phyloP scores from a whole-genome alignment of 2,888 invertebrate species.

The Drosophila ustulata region DNA sequence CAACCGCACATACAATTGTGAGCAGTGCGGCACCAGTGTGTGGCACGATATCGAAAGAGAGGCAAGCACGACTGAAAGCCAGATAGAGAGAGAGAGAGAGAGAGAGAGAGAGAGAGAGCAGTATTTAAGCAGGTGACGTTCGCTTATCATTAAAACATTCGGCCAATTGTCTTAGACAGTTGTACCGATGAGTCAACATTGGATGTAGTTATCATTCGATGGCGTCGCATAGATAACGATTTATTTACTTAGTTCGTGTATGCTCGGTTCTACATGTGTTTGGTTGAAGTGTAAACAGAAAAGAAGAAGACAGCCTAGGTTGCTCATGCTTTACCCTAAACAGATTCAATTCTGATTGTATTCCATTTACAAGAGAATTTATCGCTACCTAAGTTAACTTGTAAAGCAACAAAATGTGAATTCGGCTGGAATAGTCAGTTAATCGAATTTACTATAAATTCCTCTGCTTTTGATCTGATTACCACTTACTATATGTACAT shows the following conservation, averaged over 20 bases:
- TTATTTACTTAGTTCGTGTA: neutral
- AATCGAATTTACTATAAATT: neutral
- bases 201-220: neutral
- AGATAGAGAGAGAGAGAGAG: slow-evolving; percentile 1
- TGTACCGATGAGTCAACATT: slow-evolving; percentile 6
- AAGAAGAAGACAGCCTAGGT: too few relatives aligned
- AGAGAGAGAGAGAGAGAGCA: slow-evolving; percentile 16
- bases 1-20: slow-evolving; percentile 68
- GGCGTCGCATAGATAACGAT: neutral
- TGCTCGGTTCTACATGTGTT: neutral
- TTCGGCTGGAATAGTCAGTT: neutral
- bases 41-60: slow-evolving; percentile 33
- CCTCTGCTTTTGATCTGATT: too few relatives aligned
- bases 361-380: too few relatives aligned
- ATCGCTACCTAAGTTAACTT: too few relatives aligned
- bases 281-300: neutral
- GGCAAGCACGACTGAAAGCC: neutral
- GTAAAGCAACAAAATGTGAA: neutral
- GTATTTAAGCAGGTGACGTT: neutral
- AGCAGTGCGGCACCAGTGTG: slow-evolving; percentile 34
- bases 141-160: neutral
- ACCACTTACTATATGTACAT: too few relatives aligned
- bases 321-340: too few relatives aligned
- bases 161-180: neutral
- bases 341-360: too few relatives aligned